These are phyloP conservation scores for Mesorhabditis spiculigera DNA, from an alignment of 2,888 invertebrate species.

Conservation along the genomic window DNA sequence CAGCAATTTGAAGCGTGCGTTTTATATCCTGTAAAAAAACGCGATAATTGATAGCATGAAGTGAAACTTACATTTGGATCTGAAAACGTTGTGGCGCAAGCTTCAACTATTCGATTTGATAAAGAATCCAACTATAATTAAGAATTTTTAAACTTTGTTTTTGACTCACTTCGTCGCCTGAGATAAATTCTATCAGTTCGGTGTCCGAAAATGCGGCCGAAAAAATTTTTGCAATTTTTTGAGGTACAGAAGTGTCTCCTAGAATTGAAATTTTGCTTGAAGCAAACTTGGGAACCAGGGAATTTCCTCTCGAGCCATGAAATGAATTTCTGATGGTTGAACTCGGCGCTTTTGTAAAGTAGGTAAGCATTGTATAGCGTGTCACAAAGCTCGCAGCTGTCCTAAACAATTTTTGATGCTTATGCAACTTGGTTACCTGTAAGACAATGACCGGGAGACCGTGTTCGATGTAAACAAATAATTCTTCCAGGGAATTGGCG, in stretches of 20 bases:
- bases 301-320: constrained; percentile 30
- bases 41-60: no score
- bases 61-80: constrained; percentile 8
- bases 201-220: constrained; percentile 21
- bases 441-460: constrained; percentile 50
- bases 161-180: constrained; percentile 12
- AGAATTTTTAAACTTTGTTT: neutral
- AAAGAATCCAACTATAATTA: constrained; percentile 26
- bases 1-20: constrained; percentile 39
- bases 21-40: neutral
- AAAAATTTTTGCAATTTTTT: constrained; percentile 21
- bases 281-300: neutral
- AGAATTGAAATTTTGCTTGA: constrained; percentile 6
- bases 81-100: constrained; percentile 10
- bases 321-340: constrained; percentile 41
- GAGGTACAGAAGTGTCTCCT: constrained; percentile 6
- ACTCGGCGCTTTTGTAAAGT: constrained; percentile 39
- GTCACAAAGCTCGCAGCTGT: constrained; percentile 51
- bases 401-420: constrained; percentile 25
- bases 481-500: constrained; percentile 38
- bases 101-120: constrained; percentile 18
- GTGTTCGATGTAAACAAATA: constrained; percentile 42
- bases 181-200: constrained; percentile 31
- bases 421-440: constrained; percentile 22
- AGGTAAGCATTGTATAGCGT: constrained; percentile 39